Evolutionary conservation across 2,113 vertebrate genomes (phyloP), one percentile per base, ranked within the genome.

Genomic region (Misgurnus anguillicaudatus): DNA sequence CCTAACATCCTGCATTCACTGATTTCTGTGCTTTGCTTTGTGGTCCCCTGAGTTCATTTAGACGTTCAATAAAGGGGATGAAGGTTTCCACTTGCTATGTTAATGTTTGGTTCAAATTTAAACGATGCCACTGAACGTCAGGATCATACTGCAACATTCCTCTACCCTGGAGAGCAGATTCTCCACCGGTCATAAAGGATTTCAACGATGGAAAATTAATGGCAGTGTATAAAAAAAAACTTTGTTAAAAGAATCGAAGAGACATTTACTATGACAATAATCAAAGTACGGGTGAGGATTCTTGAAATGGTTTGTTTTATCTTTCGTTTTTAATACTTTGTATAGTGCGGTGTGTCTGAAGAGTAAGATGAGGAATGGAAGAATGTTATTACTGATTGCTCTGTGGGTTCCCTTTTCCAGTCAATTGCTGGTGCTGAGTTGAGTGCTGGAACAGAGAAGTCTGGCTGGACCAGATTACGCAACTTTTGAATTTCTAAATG

Each of bases 141-240:
- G 83, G 86, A 85, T 89, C 82, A 86, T 87, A 88, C 90, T 91
- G 83, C 84, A 88, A 89, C 91, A 91, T 91, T 93, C 90, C 89
- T 88, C 87, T 88, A 80, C 85, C 80, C 83, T 77, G 80, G 85
- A 84, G 83, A 89, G 78, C 82, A 67, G 78, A 78, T 63, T 61
- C 82, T 86, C 83, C 82, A 75, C 80, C 53, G 19, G 77, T 85
- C 84, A 77, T 84, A 84, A 75, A 78, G 84, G 83, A 86, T 87
- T 79, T 85, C 83, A 85, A 79, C 82, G 77, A 82, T 78, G 82
- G 86, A 80, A 81, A 73, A 78, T 84, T 67, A 78, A 76, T 51
- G 75, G 80, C 83, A 80, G 85, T 82, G 79, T 86, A 84, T 71
- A 79, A 74, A 66, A 72, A 75, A 65, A 61, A 81, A 62, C 70